Conservation (phyloP, 1,140 invertebrate genomes). For the Drusus annulatus region DNA sequence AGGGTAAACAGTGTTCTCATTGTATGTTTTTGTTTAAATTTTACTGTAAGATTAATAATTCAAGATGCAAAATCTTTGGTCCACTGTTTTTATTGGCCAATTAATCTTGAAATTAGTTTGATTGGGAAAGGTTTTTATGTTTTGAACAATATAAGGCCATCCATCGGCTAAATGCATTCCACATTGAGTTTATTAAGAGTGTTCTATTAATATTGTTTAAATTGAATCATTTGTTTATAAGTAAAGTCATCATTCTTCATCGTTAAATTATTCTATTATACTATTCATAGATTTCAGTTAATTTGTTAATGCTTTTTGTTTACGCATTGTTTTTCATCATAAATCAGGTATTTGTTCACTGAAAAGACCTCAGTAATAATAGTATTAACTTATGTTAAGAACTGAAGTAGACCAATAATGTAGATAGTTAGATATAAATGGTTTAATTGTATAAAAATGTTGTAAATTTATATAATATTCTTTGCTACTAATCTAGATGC, state of each 20-base stretch:
- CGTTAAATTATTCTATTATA: constrained; percentile 34
- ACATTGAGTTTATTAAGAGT: constrained; percentile 14
- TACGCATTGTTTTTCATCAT: constrained; percentile 19
- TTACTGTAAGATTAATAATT: too few relatives aligned
- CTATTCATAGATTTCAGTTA: constrained; percentile 37
- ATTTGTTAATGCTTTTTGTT: constrained; percentile 40
- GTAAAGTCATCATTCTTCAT: constrained; percentile 15
- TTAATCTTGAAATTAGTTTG: neutral
- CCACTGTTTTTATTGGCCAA: neutral
- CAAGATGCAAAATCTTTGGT: neutral
- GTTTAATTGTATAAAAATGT: constrained; percentile 11
- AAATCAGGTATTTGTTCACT: constrained; percentile 27
- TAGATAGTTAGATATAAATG: constrained; percentile 44
- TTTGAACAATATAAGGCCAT: neutral
- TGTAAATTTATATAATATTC: constrained; percentile 35
- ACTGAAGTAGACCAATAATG: constrained; percentile 45
- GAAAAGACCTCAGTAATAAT: constrained; percentile 37
- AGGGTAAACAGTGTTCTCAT: constrained; percentile 16
- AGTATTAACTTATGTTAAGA: constrained; percentile 47
- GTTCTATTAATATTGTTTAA: constrained; percentile 23
- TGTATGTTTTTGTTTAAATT: neutral
- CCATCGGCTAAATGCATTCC: neutral
- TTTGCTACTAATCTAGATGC: constrained; percentile 6
- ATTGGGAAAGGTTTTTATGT: neutral
- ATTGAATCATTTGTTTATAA: neutral